A percentile compares a stretch with the other conserved stretches of the same genome.
These are phyloP conservation scores for Dugesia japonica DNA, from an alignment of 2,888 invertebrate genomes.

Conservation along the genomic window DNA sequence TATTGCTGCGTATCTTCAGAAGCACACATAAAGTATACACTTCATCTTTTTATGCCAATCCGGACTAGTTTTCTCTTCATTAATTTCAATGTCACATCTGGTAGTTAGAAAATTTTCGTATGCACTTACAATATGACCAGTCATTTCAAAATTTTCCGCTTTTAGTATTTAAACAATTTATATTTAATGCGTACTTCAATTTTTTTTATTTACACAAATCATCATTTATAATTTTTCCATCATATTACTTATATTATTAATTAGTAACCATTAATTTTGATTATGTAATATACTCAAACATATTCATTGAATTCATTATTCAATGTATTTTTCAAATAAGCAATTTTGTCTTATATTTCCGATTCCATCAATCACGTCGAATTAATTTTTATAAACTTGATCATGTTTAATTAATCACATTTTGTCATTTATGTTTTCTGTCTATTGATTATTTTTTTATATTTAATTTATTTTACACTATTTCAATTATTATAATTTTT, in stretches of 20 bases:
- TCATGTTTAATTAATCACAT: neutral
- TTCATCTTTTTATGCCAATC: neutral
- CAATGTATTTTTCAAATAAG: neutral
- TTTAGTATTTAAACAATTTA: neutral
- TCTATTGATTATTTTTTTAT: neutral
- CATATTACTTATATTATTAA: neutral
- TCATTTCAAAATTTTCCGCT: neutral
- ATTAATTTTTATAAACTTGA: neutral
- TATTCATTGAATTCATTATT: neutral
- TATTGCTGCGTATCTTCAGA: neutral
- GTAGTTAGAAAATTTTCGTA: neutral
- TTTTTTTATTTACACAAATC: neutral
- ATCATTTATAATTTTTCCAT: too few species aligned
- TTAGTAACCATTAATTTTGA: neutral
- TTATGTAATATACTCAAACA: neutral
- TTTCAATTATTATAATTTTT: neutral
- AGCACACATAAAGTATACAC: neutral
- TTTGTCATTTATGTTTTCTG: slow-evolving; percentile 11
- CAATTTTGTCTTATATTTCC: neutral
- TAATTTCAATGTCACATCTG: slow-evolving; percentile 6
- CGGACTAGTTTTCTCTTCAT: neutral
- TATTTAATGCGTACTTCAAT: neutral
- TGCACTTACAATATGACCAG: slow-evolving; percentile 20
- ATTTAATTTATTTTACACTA: neutral
- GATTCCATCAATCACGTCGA: neutral